Base-by-base conservation (phyloP, 2,888 invertebrate species). In the Hyppa rectilinea region DNA sequence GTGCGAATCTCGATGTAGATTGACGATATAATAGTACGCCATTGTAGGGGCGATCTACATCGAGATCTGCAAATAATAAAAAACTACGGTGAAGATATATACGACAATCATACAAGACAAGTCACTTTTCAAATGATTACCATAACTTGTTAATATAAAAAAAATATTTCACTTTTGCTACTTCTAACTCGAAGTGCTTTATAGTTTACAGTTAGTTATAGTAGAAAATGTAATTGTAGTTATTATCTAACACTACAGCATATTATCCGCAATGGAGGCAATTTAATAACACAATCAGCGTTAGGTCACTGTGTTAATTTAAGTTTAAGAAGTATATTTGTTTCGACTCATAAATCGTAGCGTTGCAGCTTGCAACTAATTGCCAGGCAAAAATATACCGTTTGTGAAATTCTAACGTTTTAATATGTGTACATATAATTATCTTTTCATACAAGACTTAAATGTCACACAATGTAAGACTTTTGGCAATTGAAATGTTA, bases 261-360 rank as follows among this genome's bases (percentile, higher is more conserved):
- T 14, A 61, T 62, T 75, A 69, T 40, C 23, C 31, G 45, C 36
- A 55, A 60, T 59, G 67, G 56, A 71, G 29, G 45, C 50, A 65
- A 47, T 75, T 76, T 74, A 68, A 67, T 80, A 65, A 77, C 49
- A 64, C 38, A 70, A 71, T 66, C 50, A 68, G 61, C 65, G 62
- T 71, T 73, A 67, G 78, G 83, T 78, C 71, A 78, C 73, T 71
- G 74, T 71, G 76, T 80, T 78, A 78, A 76, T 76, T 77, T 85
- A 75, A 58, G 63, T 67, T 72, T 50, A 70, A 77, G 52, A 73
- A 29, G 38, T 63, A 55, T 63, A 75, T 75, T 73, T 70, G 82
- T 85, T 83, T 82, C 85, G 78, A 69, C 67, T 85, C 83, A 80
- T 80, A 77, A 85, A 85, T 79, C 62, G 43, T 66, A 62, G 31